Conservation (phyloP, 2,113 vertebrate genomes). For the Zootoca vivipara region DNA sequence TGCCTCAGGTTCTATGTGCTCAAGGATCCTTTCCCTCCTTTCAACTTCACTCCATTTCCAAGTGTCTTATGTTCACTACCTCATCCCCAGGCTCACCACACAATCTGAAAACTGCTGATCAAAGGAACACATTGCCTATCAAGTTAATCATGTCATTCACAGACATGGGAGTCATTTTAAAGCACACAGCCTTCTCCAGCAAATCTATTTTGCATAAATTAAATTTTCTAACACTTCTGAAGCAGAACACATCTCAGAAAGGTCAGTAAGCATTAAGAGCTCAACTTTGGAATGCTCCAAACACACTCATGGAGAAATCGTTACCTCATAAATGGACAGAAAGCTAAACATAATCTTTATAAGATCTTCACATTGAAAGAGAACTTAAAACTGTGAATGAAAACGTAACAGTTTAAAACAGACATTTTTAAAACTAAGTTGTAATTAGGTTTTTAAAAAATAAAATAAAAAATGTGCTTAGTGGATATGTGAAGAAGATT, state of each 20-base stretch:
- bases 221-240: neutral
- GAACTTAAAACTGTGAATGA: neutral
- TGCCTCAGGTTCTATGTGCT: neutral
- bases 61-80: neutral
- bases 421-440: neutral
- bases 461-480: neutral
- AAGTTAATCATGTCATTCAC: neutral
- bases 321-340: neutral
- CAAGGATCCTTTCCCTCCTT: neutral
- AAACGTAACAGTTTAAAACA: neutral
- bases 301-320: neutral
- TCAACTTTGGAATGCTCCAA: slow-evolving; percentile 2
- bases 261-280: neutral
- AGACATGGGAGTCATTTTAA: neutral
- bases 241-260: slow-evolving; percentile 14
- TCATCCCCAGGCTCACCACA: neutral
- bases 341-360: slow-evolving; percentile 6
- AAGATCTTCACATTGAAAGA: slow-evolving; percentile 21
- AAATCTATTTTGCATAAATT: neutral
- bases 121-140: neutral
- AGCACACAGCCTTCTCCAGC: neutral
- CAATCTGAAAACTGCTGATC: neutral
- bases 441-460: neutral
- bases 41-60: neutral
- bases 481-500: neutral